Evolutionary conservation across 2,113 vertebrate species (phyloP).

Genomic region (Neotragus moschatus): DNA sequence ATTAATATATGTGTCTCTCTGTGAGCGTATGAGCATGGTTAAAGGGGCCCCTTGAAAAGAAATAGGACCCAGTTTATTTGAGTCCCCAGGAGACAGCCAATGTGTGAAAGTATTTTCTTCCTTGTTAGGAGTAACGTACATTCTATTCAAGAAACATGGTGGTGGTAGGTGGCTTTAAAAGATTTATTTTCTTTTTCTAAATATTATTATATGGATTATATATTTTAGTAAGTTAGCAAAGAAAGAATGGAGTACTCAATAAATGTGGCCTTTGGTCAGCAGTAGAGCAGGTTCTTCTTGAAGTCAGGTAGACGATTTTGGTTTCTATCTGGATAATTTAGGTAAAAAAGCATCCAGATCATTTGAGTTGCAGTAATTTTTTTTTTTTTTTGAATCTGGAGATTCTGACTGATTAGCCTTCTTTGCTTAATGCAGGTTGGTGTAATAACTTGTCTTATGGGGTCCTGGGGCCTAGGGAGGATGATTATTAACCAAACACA

Average conservation of each 20-base stretch:
- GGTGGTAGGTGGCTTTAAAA: slow-evolving; percentile 41
- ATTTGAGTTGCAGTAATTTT: background rate
- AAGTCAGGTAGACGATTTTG: background rate
- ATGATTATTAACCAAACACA: background rate
- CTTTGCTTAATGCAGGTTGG: background rate
- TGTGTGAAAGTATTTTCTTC: background rate
- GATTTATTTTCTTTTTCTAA: background rate
- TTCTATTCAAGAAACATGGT: background rate
- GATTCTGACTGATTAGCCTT: background rate
- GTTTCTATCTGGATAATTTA: background rate
- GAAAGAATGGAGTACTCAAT: background rate
- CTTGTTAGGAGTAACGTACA: background rate
- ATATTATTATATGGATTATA: background rate
- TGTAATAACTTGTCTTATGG: background rate
- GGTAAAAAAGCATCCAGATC: background rate
- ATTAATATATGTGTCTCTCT: background rate
- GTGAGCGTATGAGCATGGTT: background rate
- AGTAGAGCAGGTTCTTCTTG: background rate
- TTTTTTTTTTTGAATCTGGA: background rate
- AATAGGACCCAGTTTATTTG: background rate
- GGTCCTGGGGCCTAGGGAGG: background rate
- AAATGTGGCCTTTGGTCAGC: background rate
- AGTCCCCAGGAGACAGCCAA: background rate
- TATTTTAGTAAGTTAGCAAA: background rate
- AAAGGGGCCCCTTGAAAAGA: background rate